Conservation (phyloP, 2,888 invertebrate species). For the Thera obeliscata region DNA sequence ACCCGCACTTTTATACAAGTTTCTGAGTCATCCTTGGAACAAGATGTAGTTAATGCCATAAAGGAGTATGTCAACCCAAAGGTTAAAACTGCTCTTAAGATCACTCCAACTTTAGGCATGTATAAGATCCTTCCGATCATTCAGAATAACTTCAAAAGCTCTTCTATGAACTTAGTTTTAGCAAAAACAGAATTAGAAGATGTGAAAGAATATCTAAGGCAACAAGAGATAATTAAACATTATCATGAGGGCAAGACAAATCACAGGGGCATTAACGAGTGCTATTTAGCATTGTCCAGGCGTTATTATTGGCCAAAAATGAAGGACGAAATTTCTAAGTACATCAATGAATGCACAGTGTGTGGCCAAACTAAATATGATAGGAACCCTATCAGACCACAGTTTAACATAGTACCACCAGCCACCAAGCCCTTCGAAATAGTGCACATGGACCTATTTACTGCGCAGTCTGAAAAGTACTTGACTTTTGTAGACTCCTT, state of each 20-base stretch:
- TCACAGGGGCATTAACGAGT: constrained; percentile 44
- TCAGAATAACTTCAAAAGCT: constrained; percentile 40
- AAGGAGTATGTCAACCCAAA: constrained; percentile 47
- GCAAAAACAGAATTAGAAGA: constrained; percentile 40
- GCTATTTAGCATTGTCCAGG: constrained; percentile 27
- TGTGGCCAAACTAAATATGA: constrained; percentile 45
- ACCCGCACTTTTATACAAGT: constrained; percentile 37
- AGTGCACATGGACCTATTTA: constrained; percentile 41
- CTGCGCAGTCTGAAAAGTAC: constrained; percentile 38
- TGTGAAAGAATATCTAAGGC: constrained; percentile 39
- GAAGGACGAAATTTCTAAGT: constrained; percentile 42
- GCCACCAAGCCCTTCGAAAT: constrained; percentile 40
- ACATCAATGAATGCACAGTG: constrained; percentile 33
- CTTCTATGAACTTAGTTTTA: constrained; percentile 41
- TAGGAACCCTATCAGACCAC: constrained; percentile 32
- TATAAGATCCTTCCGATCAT: constrained; percentile 39
- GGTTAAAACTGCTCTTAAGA: constrained; percentile 40
- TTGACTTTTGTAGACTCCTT: constrained; percentile 38
- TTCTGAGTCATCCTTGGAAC: constrained; percentile 37
- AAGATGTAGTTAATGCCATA: constrained; percentile 40
- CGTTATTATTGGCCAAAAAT: constrained; percentile 42
- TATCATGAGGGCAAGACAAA: constrained; percentile 48
- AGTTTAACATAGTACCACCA: constrained; percentile 32
- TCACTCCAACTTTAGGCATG: constrained; percentile 36
- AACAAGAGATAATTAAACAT: constrained; percentile 43